Conservation (phyloP, 2,888 invertebrate species). For the Mesorhabditis spiculigera region DNA sequence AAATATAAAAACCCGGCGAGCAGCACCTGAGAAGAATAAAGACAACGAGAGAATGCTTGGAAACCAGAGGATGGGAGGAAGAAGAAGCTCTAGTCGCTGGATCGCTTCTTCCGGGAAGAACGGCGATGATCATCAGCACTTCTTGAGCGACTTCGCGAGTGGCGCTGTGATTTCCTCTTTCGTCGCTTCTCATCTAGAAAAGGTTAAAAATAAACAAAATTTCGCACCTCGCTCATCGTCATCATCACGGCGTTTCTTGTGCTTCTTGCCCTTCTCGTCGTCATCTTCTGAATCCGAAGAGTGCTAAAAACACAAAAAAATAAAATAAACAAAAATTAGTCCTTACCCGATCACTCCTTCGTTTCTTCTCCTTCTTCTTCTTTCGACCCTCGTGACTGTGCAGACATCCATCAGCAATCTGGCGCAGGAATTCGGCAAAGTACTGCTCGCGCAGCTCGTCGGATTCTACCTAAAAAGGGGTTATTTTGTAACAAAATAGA, state of each 20-base stretch:
- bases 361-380: slow-evolving; percentile 41
- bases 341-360: slow-evolving; percentile 30
- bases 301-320: background rate
- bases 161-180: slow-evolving; percentile 18
- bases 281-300: slow-evolving; percentile 30
- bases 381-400: slow-evolving; percentile 32
- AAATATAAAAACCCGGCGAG: too few relatives aligned
- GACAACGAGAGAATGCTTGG: too few relatives aligned
- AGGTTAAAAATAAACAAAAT: too few relatives aligned
- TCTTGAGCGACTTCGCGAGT: slow-evolving; percentile 16
- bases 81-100: too few relatives aligned
- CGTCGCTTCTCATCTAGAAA: too few relatives aligned
- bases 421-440: slow-evolving; percentile 67
- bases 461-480: slow-evolving; percentile 58
- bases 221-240: slow-evolving; percentile 24
- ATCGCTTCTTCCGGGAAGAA: too few relatives aligned
- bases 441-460: slow-evolving; percentile 77
- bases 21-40: too few relatives aligned
- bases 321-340: background rate
- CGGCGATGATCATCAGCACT: slow-evolving; percentile 17
- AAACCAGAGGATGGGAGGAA: too few relatives aligned
- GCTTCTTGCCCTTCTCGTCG: slow-evolving; percentile 17
- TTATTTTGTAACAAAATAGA: background rate
- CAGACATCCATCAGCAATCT: slow-evolving; percentile 34
- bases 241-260: slow-evolving; percentile 25